Evolutionary conservation across 2,113 vertebrate genomes (phyloP), one percentile per base, ranked within the genome.

Genomic region (Hystrix cristata): DNA sequence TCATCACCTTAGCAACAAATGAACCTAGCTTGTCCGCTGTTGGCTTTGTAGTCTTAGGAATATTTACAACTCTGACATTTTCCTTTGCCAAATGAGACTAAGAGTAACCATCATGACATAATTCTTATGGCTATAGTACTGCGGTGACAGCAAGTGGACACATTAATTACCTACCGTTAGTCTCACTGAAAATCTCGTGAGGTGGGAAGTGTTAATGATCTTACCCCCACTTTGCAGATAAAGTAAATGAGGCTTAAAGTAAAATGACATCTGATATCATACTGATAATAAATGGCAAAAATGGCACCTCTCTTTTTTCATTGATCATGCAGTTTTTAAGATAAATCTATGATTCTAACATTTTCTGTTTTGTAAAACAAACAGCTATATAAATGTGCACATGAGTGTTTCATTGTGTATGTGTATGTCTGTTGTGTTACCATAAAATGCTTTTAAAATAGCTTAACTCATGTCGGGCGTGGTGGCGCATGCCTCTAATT

Each of bases 21-120:
- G 64, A 94, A 94, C 34, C 6, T 34, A 53, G 59, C 18, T 18
- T 90, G 2, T 81, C 51, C 34, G 0, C 11, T 15, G 7, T 78
- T 81, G 64, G 34, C 38, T 60, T 92, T 81, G 31, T 48, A 38
- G 48, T 74, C 71, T 69, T 71, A 53, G 85, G 87, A 81, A 80
- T 81, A 85, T 94, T 90, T 97, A 87, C 43, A 90, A 64, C 1
- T 59, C 55, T 57, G 31, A 94, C 59, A 90, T 95, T 92, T 97
- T 19, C 27, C 43, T 94, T 74, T 19, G 55, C 71, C 59, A 69
- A 71, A 85, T 65, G 14, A 55, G n/a, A 34, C 34, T 72, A 82
- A 65, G 5, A 16, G 15, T 69, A 38, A 69, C 95, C 51, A 92
- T 92, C n/a, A 55, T 72, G 55, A 55, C 51, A 84, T 62, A 90